Base-by-base conservation (phyloP, 2,797 vertebrate genomes). In the Triplophysa bombifrons region DNA sequence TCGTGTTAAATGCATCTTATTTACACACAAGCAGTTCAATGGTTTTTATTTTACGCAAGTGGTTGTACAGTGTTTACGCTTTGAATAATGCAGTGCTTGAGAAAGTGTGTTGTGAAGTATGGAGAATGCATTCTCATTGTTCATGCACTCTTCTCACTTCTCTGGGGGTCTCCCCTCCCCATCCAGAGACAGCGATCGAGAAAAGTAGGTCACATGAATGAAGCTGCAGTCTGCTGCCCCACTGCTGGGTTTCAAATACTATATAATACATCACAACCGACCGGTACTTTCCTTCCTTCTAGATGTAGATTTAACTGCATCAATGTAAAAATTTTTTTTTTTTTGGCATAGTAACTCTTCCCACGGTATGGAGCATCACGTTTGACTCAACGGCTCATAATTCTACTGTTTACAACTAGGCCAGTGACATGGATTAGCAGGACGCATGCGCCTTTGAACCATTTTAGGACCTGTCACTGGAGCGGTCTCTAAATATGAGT, bases 181-280 rank as follows among this genome's bases (percentile, higher is more conserved):
- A 74, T 74, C 58, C 80, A 60, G 74, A 76, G 77, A 84, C 84
- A 86, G 82, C 88, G 84, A 72, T 65, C 72, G 56, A 38, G 81
- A 72, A 88, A 93, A 93, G 91, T 93, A 93, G 93, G 93, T 93
- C 93, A 94, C 85, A 91, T 87, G 79, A 91, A 88, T 86, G 85
- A 80, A 91, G 86, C 84, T 85, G 85, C 71, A 82, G 84, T 79
- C 80, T 86, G 90, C 85, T 85, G 87, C 75, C 60, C 20, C 86
- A 85, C 86, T 76, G 76, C 56, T 82, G 80, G 41, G 56, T 78
- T 82, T 68, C 83, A 58, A 51, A 44, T 66, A 64, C 72, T 65
- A 74, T 76, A 80, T 78, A 51, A 68, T 50, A 44, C 22, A 12
- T 65, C 78, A 71, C 78, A 82, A 80, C 51, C 2, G 14, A 8